These are phyloP conservation scores for Chrysolina haemoptera DNA, from an alignment of 2,888 invertebrate genomes.

Conservation along the genomic window DNA sequence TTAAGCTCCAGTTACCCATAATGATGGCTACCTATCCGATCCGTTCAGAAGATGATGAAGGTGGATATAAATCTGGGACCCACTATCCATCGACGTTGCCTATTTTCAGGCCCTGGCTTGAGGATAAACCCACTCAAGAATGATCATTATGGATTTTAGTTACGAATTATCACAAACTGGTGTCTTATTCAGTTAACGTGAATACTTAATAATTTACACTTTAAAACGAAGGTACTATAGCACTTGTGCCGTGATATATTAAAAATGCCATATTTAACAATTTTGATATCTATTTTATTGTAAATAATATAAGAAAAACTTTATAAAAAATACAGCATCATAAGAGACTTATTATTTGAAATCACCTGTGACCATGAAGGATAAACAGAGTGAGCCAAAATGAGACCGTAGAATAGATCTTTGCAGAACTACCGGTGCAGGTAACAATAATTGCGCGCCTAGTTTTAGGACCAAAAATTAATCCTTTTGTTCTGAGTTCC, in stretches of 20 bases:
- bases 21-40: slow-evolving; percentile 94
- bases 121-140: slow-evolving; percentile 74
- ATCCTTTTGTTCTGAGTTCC: too few relatives aligned
- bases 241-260: slow-evolving; percentile 30
- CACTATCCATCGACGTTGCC: slow-evolving; percentile 94
- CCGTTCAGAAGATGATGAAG: slow-evolving; percentile 76
- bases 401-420: too few relatives aligned
- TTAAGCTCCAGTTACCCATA: slow-evolving; percentile 92
- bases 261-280: slow-evolving; percentile 39
- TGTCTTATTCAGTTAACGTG: not conserved
- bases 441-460: too few relatives aligned
- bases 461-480: too few relatives aligned
- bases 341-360: too few relatives aligned
- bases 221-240: slow-evolving; percentile 19
- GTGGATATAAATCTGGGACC: slow-evolving; percentile 84
- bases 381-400: too few relatives aligned
- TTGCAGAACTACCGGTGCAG: too few relatives aligned
- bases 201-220: not conserved
- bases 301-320: slow-evolving; percentile 17
- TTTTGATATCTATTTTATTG: slow-evolving; percentile 22
- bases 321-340: not conserved
- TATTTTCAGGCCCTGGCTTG: slow-evolving; percentile 91
- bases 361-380: too few relatives aligned
- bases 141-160: slow-evolving; percentile 22
- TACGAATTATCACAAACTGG: not conserved